phyloP scores from a whole-genome alignment of 2,113 vertebrate genomes.

The Tenrec ecaudatus region DNA sequence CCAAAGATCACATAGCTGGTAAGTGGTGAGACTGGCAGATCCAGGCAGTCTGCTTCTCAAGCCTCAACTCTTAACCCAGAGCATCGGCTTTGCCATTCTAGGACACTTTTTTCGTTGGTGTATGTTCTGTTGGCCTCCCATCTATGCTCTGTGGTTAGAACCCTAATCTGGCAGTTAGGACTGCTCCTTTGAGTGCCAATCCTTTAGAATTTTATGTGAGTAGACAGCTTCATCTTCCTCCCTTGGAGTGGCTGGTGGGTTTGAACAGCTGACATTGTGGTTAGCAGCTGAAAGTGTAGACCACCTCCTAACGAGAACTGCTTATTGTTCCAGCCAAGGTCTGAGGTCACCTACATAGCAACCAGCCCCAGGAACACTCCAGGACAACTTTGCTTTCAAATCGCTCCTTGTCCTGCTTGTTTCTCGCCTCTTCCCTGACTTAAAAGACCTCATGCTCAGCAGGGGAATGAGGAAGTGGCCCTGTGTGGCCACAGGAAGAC shows the following conservation, averaged over 20 bases:
- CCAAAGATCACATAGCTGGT: background rate
- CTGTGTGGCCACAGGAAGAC: constrained; percentile 17
- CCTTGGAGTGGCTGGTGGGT: too few relatives aligned
- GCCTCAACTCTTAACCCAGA: background rate
- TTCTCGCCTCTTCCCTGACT: constrained; percentile 32
- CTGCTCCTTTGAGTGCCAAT: too few relatives aligned
- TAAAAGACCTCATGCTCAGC: background rate
- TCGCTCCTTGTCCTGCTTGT: background rate
- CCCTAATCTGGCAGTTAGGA: background rate
- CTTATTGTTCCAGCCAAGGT: background rate
- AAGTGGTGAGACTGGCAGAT: background rate
- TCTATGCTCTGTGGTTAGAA: background rate
- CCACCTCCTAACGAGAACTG: too few relatives aligned
- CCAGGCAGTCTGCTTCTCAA: background rate
- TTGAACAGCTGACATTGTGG: too few relatives aligned
- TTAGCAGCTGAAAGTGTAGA: too few relatives aligned
- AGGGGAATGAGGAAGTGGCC: constrained; percentile 21
- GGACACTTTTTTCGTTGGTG: too few relatives aligned
- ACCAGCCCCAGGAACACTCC: background rate
- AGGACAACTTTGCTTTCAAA: background rate
- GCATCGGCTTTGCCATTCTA: background rate
- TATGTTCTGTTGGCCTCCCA: background rate
- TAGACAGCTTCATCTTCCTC: too few relatives aligned
- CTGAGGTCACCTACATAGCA: background rate
- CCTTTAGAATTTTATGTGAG: too few relatives aligned